phyloP scores from a whole-genome alignment of 2,888 invertebrate species.

The Dicycla oo region DNA sequence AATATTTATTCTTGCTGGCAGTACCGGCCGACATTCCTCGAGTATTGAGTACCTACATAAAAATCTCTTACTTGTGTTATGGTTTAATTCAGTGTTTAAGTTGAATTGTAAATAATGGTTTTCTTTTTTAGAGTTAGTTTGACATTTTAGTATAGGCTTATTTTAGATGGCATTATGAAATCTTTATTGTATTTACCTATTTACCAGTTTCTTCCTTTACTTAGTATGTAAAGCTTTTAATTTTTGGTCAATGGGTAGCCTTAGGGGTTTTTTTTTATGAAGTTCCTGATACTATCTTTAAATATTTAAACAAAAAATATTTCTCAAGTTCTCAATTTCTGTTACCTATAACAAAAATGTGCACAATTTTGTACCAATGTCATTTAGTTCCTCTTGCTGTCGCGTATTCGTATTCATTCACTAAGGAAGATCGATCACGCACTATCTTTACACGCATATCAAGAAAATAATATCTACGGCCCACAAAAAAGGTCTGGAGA shows the following conservation, averaged over 20 bases:
- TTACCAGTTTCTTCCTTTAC: too few relatives aligned
- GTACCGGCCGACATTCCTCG: slow-evolving; percentile 58
- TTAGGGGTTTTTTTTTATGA: too few relatives aligned
- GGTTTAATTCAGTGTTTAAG: slow-evolving; percentile 56
- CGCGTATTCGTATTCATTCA: slow-evolving; percentile 31
- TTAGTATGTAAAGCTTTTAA: too few relatives aligned
- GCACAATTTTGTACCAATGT: background rate
- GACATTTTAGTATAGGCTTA: background rate
- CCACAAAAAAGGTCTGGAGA: slow-evolving; percentile 38
- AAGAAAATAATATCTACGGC: slow-evolving; percentile 39
- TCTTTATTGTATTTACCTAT: too few relatives aligned
- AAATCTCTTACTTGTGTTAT: slow-evolving; percentile 62
- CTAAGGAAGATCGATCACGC: slow-evolving; percentile 52
- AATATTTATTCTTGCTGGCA: slow-evolving; percentile 65
- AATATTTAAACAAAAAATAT: too few relatives aligned
- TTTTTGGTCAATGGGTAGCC: too few relatives aligned
- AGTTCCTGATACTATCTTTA: too few relatives aligned
- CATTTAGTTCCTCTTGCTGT: slow-evolving; percentile 12
- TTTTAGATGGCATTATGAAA: background rate
- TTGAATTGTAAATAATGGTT: slow-evolving; percentile 17
- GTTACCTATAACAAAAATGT: background rate
- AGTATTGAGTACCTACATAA: slow-evolving; percentile 59
- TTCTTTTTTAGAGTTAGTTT: background rate
- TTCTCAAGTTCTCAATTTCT: too few relatives aligned
- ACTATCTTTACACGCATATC: slow-evolving; percentile 47